Base-by-base conservation (phyloP, 2,797 vertebrate genomes). In the Ptychadena robeensis region DNA sequence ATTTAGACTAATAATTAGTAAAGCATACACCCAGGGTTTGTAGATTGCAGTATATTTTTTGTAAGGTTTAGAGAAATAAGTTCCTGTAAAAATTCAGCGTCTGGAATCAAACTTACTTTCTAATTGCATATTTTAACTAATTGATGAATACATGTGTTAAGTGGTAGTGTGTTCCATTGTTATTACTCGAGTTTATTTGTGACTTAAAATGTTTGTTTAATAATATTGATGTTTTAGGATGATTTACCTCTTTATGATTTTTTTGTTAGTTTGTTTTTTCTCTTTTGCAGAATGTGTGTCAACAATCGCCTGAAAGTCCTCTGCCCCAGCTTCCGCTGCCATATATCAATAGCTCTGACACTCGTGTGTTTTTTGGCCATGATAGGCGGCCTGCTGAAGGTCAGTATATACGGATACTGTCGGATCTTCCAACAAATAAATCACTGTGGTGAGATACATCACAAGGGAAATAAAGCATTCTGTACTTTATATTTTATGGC, bases 281-380 rank as follows among this genome's bases (percentile, higher is more conserved):
- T 34, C 83, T 18, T 79, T 82, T 40, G 8, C 82, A 99, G 97
- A 98, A 92, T 34, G 94, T 95, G 81, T 92, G 92, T 67, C 94
- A 95, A 73, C 85, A 92, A 0, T 92, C 93, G 38, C 93, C 91
- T 67, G 87, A 96, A 81, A 90, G 88, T 38, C 82, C 89, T 66
- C 92, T 97, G 61, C 96, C 96, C 2, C 95, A 97, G 87, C 95
- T 99, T 87, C 97, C 98, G 44, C 93, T 99, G 69, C 98, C 98
- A 0, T 97, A 94, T 81, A 96, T 99, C 89, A 94, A 96, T 86
- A 96, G 94, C 87, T 92, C 95, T 68, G 94, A 94, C 83, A 98
- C 96, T 0, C 93, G 98, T 0, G 94, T 99, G 80, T 99, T 98
- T 91, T 98, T 99, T 30, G 98, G 98, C 63, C 97, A 97, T 14